Percentiles rank a stretch among this genome's conserved stretches.
Evolutionary conservation across 2,113 vertebrate species (phyloP).

Genomic region (Falco punctatus): DNA sequence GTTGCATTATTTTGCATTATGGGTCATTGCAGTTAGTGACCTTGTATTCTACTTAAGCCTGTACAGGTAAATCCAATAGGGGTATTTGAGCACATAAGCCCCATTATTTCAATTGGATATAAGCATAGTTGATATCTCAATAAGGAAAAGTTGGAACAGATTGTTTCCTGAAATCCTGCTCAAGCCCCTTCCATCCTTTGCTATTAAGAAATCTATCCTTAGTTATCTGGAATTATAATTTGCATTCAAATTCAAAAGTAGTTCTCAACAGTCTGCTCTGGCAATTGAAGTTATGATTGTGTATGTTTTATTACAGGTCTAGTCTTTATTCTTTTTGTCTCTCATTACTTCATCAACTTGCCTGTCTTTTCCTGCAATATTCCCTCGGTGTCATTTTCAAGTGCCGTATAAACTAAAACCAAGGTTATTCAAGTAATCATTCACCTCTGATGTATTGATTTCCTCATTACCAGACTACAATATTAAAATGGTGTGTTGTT

Average conservation of each 20-base stretch:
- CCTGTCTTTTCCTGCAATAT: neutral
- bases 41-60: neutral
- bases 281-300: neutral
- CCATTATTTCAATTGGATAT: neutral
- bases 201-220: neutral
- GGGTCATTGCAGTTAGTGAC: neutral
- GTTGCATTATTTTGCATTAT: neutral
- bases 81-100: neutral
- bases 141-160: neutral
- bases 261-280: neutral
- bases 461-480: neutral
- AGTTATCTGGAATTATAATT: neutral
- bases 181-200: neutral
- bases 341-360: neutral
- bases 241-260: neutral
- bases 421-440: neutral
- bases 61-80: neutral
- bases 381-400: neutral
- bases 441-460: neutral
- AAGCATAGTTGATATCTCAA: neutral
- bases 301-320: neutral
- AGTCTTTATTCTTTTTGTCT: neutral
- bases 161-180: neutral
- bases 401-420: neutral
- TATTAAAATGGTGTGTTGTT: neutral